Evolutionary conservation across 2,888 invertebrate species (phyloP).

Genomic region (Geophilus truncorum): DNA sequence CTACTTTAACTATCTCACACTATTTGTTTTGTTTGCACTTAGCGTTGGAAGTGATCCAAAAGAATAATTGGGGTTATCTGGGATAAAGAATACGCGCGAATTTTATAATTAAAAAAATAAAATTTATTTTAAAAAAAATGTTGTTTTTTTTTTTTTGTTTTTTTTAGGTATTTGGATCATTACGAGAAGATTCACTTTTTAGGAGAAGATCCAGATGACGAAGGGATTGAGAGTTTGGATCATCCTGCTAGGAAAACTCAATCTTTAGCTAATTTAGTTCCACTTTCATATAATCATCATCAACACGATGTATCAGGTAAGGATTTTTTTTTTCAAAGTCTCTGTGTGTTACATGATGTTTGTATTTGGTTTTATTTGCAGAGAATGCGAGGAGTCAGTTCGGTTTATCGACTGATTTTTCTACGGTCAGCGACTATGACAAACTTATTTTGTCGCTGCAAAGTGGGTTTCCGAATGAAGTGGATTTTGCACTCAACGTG

Average conservation of each 20-base stretch:
- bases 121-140: neutral
- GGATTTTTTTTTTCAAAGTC: constrained; percentile 36
- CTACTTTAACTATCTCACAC: neutral
- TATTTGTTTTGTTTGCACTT: neutral
- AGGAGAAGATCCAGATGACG: constrained; percentile 82
- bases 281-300: constrained; percentile 69
- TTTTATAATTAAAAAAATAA: too few species aligned
- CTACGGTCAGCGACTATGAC: constrained; percentile 61
- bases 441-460: constrained; percentile 82
- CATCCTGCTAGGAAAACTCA: constrained; percentile 63
- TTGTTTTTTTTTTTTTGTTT: neutral
- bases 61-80: too few species aligned
- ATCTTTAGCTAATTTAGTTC: constrained; percentile 60
- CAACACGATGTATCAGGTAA: constrained; percentile 70
- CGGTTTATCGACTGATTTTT: constrained; percentile 39
- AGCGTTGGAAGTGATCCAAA: neutral
- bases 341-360: neutral
- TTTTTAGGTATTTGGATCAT: constrained; percentile 62
- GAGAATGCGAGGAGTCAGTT: constrained; percentile 39
- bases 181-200: constrained; percentile 87
- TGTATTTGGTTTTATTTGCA: constrained; percentile 32
- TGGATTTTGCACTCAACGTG: constrained; percentile 96
- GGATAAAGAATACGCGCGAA: too few species aligned
- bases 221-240: constrained; percentile 57
- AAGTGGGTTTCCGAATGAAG: constrained; percentile 96